Evolutionary conservation across 2,888 invertebrate species (phyloP), one percentile per base, ranked within the genome.

Genomic region (Phasia obesa): DNA sequence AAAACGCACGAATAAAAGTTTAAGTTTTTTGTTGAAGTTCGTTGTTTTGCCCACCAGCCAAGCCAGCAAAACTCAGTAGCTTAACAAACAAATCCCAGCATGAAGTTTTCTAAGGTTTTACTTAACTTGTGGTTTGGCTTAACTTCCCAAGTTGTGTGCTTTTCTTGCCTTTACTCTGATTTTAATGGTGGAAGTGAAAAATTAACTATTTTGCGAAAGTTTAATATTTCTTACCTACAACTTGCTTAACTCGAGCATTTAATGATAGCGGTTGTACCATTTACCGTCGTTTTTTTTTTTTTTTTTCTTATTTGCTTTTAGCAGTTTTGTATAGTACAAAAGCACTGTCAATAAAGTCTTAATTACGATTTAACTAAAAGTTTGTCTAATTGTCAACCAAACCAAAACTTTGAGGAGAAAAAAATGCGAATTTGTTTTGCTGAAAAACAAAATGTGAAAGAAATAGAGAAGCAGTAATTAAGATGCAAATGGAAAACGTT

Each of bases 281-380:
- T 51, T 23, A 17, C 31, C 15, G 13, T n/a, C 9, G 15, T 19
- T 31, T 23, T 57, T 15, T 31, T 38, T 21, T 27, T 25, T 15
- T 31, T 49, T n/a, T n/a, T n/a, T n/a, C n/a, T n/a, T n/a, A n/a
- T n/a, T n/a, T 17, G 23, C 42, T n/a, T 15, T 38, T 17, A 55
- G 53, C 47, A 49, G 3, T 57, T 49, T 57, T 35, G 0, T 17
- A 11, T 38, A 38, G 74, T 44, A 55, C 25, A 64, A 35, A 53
- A 47, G 47, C 44, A 69, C 59, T 83, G 67, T 69, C 70, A 78
- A 79, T 64, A 71, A 75, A 55, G 60, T 60, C 67, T 81, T 84
- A 81, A 84, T 84, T 84, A 70, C 77, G 74, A 81, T 84, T 75
- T 75, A 67, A 60, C 49, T 38, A 60, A 42, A 73, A 84, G 80